Base-by-base conservation (phyloP, 2,113 vertebrate species). In the Oreochromis tanganicae region DNA sequence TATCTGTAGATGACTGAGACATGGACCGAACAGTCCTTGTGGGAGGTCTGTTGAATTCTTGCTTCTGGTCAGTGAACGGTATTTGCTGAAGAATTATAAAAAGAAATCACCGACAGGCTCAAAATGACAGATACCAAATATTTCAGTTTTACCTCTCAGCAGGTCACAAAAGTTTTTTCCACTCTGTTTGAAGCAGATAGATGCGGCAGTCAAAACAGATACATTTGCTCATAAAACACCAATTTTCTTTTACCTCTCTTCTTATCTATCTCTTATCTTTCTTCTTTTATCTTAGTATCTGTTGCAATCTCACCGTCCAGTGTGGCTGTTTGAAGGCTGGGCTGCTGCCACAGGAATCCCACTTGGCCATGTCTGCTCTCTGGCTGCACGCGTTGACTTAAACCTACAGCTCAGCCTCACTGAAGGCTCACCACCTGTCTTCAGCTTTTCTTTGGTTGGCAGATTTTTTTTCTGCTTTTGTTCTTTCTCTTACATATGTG, bases 21-120 rank as follows among this genome's bases (percentile, higher is more conserved):
- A 97, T 97, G 85, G 98, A 98, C 17, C 95, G 97, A 6, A 96
- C 97, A 1, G 97, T 97, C 96, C 98, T 98, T 5, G 95, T 97
- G 1, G 97, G 96, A 71, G 96, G 98, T 85, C 98, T 97, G 96
- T 98, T 98, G 95, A 98, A 99, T 75, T 99, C 98, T 81, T 97
- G 96, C 87, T 97, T 97, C 82, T 98, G 97, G 90, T 98, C 97
- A 43, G 96, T 97, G 90, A 98, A 96, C 79, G 98, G 98, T 93
- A 98, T 98, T 97, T 98, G 97, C 90, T 95, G 78, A 38, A 78
- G 68, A 87, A 32, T 14, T 50, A 17, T 34, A 9, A 55, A 87
- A 10, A 46, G 3, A 59, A 21, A 56, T 81, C 21, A 84, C 5
- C n/a, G 21, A n/a, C 5, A 9, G 5, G 52, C 3, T 56, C 41